Conservation (phyloP, 2,797 vertebrate species). For the Labeo calbasu region DNA sequence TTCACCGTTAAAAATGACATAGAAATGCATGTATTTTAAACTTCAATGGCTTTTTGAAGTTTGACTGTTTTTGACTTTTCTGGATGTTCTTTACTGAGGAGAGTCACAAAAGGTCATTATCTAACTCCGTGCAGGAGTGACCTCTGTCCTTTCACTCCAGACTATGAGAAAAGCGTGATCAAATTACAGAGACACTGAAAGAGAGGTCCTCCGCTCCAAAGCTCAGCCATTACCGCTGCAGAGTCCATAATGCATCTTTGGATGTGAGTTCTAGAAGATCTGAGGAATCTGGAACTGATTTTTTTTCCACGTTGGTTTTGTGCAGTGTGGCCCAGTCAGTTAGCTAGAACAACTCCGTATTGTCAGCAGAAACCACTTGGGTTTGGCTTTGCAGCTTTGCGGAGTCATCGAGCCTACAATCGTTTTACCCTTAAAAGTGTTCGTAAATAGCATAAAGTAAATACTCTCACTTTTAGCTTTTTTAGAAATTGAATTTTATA, state of each 20-base stretch:
- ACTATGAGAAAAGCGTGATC: constrained; percentile 27
- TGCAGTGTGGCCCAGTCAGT: constrained; percentile 4
- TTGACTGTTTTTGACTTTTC: neutral
- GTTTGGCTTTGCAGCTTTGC: constrained; percentile 26
- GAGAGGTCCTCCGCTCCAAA: neutral
- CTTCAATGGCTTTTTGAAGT: constrained; percentile 23
- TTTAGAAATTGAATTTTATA: neutral
- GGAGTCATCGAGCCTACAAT: constrained; percentile 11
- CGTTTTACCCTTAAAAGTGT: constrained; percentile 29
- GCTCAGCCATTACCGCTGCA: neutral
- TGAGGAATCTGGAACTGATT: neutral
- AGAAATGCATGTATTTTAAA: constrained; percentile 2
- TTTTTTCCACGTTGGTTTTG: neutral
- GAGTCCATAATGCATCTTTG: neutral
- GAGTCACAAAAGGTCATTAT: constrained; percentile 46
- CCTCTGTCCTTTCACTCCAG: constrained; percentile 34
- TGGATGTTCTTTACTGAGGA: constrained; percentile 29
- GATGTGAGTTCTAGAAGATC: neutral
- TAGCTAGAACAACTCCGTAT: constrained; percentile 3
- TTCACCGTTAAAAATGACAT: neutral
- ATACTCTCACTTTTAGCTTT: constrained; percentile 28
- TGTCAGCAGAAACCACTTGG: constrained; percentile 34
- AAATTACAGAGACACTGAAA: constrained; percentile 11
- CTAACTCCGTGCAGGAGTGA: constrained; percentile 29
- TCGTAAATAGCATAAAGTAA: constrained; percentile 55